Evolutionary conservation across 53 echinoderm and acorn worm species (phyloP), one percentile per base, ranked within the genome.

Genomic region (Apostichopus leukothele): DNA sequence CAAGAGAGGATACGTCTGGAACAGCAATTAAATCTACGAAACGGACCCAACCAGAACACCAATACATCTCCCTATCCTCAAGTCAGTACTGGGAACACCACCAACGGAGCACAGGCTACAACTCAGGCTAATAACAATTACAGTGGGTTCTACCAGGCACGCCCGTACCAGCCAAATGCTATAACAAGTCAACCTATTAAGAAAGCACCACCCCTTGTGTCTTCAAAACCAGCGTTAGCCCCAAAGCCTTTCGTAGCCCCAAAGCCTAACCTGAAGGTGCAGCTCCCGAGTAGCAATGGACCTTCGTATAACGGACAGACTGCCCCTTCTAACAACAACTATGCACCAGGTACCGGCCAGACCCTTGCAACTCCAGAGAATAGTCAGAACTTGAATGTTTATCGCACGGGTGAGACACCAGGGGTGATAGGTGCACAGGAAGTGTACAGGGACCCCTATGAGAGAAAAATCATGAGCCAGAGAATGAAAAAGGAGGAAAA

Each of bases 351-450:
- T 77, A 87, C 90, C 86, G 91, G 92, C 61, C 93, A 91, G 60
- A 83, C 90, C 7, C 86, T 79, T 9, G 90, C 84, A 16, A 90
- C 95, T 13, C 92, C 92, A 21, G 78, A 83, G 51, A 96, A 96
- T 87, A 86, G 90, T 23, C 93, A 93, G 50, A 91, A 91, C 52
- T 50, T 83, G 51, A 91, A 84, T 11, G 91, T 93, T 19, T 96
- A 91, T 67, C 93, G 92, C 89, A 93, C 95, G 0, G 96, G 93
- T 0, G 90, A 93, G 21, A 99, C 99, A 5, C 99, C 99, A 0
- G 89, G 92, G 5, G 99, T 99, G 21, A 99, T 99, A 51, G 99
- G 99, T 7, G 92, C 99, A 11, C 99, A 99, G 71, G 99, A 99
- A 71, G 93, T 96, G 9, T 99, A 99, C 91, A 91, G 91, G 9